Conservation (phyloP, 2,797 vertebrate genomes). For the Mico argentatus region DNA sequence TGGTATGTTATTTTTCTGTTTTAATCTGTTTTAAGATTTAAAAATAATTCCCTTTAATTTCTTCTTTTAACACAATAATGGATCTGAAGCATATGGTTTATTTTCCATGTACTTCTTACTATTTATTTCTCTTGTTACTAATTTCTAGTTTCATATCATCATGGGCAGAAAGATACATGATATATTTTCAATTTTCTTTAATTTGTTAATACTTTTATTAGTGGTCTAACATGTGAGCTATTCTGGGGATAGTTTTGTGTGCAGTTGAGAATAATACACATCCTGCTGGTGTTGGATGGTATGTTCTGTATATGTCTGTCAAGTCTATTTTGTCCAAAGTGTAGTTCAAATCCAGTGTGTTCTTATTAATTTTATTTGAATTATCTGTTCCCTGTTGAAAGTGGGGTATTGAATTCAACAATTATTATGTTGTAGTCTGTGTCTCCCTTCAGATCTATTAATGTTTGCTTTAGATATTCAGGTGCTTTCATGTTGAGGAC, state of each 20-base stretch:
- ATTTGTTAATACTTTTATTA: neutral
- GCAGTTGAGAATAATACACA: neutral
- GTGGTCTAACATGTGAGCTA: neutral
- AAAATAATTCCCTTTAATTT: neutral
- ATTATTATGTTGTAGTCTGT: neutral
- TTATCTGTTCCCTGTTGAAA: neutral
- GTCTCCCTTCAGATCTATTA: neutral
- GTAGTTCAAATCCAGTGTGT: neutral
- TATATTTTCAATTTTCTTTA: neutral
- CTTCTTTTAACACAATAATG: neutral
- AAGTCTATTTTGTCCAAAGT: neutral
- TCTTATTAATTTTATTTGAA: neutral
- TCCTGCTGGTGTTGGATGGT: neutral
- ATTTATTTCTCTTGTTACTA: neutral
- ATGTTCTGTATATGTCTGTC: neutral
- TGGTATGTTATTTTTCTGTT: neutral
- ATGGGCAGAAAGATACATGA: neutral
- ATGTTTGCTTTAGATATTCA: neutral
- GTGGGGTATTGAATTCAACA: neutral
- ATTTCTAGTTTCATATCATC: neutral
- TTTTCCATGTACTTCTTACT: neutral
- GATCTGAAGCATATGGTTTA: neutral
- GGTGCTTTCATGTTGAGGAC: neutral
- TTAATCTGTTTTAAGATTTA: neutral
- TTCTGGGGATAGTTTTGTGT: neutral